Percentiles rank a stretch among this genome's conserved stretches.
phyloP scores from a whole-genome alignment of 2,797 vertebrate genomes.

The Sarcophilus harrisii region DNA sequence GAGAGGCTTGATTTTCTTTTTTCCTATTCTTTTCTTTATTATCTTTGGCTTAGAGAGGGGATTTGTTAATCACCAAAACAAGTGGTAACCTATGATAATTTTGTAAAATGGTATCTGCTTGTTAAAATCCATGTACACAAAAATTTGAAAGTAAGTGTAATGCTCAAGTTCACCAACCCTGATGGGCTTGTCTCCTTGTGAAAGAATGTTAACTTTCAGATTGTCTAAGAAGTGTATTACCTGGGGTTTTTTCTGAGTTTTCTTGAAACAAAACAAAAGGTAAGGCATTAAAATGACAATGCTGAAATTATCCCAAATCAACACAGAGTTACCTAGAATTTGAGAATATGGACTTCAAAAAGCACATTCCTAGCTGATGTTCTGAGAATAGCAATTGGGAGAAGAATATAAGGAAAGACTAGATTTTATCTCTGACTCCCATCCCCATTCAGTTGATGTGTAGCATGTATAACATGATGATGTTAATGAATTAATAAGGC shows the following conservation, averaged over 20 bases:
- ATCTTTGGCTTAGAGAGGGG: not conserved
- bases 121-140: not conserved
- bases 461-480: not conserved
- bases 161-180: not conserved
- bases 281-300: not conserved
- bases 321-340: not conserved
- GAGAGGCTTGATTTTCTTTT: not conserved
- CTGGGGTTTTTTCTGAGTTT: not conserved
- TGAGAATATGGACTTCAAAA: not conserved
- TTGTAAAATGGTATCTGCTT: not conserved
- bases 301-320: not conserved
- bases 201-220: not conserved
- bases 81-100: not conserved
- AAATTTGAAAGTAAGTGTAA: not conserved
- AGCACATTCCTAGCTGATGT: not conserved
- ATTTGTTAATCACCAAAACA: not conserved
- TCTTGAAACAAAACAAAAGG: not conserved
- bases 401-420: not conserved
- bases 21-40: not conserved
- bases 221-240: not conserved
- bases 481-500: not conserved
- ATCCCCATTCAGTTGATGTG: not conserved
- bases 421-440: not conserved
- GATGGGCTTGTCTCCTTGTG: not conserved
- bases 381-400: not conserved